phyloP scores from a whole-genome alignment of 2,113 vertebrate species.

The Regulus satrapa region DNA sequence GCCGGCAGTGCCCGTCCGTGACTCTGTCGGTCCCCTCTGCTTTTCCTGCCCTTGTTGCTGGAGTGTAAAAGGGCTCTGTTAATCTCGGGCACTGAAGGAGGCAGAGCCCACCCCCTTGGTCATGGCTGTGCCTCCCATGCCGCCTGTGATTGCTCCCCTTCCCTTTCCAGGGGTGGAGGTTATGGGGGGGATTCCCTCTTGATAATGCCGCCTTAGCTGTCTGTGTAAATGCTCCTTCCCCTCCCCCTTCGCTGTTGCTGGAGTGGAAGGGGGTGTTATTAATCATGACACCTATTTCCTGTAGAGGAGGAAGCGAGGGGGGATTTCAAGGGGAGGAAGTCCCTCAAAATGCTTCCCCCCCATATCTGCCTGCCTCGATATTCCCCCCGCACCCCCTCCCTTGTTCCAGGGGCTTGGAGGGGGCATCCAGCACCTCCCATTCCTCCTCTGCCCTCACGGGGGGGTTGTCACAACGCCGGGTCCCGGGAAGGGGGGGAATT shows the following conservation, averaged over 20 bases:
- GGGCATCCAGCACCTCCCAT: conserved; percentile 34
- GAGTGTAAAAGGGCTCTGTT: conserved; percentile 5
- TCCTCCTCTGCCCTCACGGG: conserved; percentile 54
- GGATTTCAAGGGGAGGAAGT: conserved; percentile 62
- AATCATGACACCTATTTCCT: conserved; percentile 72
- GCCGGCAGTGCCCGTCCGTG: conserved; percentile 28
- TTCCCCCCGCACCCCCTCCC: not conserved
- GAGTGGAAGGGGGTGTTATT: conserved; percentile 80
- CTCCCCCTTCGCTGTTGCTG: conserved; percentile 46
- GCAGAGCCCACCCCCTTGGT: conserved; percentile 17
- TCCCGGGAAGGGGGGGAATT: conserved; percentile 23
- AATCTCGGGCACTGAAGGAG: not conserved
- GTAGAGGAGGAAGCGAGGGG: conserved; percentile 66
- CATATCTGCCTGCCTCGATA: not conserved
- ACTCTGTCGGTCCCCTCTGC: conserved; percentile 32
- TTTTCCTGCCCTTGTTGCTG: conserved; percentile 30
- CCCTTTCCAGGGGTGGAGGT: not conserved
- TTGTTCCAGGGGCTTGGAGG: conserved; percentile 37
- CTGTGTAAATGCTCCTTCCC: conserved; percentile 52
- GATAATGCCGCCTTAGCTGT: conserved; percentile 52
- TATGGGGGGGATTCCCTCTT: conserved; percentile 49
- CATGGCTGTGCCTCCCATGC: not conserved
- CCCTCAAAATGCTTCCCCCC: conserved; percentile 42
- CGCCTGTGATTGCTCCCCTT: not conserved
- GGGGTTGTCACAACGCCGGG: conserved; percentile 46